phyloP scores from a whole-genome alignment of 2,113 vertebrate species.

The Patagioenas fasciata region DNA sequence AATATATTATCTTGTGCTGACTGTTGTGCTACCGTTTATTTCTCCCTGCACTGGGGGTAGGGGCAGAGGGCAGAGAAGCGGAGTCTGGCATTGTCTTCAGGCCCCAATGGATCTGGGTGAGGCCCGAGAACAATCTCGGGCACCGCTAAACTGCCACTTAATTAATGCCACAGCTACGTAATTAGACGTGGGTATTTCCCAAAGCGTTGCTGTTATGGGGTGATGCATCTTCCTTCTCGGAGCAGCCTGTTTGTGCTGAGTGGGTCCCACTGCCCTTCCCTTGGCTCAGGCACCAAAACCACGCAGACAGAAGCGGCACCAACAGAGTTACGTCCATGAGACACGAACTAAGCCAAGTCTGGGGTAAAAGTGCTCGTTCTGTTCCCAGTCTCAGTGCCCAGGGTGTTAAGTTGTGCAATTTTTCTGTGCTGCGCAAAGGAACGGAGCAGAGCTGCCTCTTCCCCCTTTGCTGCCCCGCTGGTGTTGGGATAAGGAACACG shows the following conservation, averaged over 20 bases:
- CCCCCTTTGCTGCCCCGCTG: background rate
- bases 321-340: background rate
- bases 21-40: slow-evolving; percentile 40
- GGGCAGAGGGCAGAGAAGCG: background rate
- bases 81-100: background rate
- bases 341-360: background rate
- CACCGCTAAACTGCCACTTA: background rate
- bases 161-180: background rate
- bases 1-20: slow-evolving; percentile 56
- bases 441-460: slow-evolving; percentile 9
- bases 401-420: slow-evolving; percentile 15
- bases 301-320: background rate
- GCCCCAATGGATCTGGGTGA: background rate
- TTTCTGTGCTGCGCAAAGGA: slow-evolving; percentile 35
- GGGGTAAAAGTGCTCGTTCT: background rate
- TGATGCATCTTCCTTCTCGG: background rate
- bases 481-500: background rate
- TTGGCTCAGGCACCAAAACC: background rate
- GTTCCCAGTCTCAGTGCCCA: background rate
- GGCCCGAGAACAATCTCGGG: background rate
- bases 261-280: no score
- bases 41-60: slow-evolving; percentile 1
- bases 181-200: background rate
- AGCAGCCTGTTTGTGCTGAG: background rate
- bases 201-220: background rate